Conservation (phyloP, 1,140 invertebrate species). For the Conopomorpha cramerella region DNA sequence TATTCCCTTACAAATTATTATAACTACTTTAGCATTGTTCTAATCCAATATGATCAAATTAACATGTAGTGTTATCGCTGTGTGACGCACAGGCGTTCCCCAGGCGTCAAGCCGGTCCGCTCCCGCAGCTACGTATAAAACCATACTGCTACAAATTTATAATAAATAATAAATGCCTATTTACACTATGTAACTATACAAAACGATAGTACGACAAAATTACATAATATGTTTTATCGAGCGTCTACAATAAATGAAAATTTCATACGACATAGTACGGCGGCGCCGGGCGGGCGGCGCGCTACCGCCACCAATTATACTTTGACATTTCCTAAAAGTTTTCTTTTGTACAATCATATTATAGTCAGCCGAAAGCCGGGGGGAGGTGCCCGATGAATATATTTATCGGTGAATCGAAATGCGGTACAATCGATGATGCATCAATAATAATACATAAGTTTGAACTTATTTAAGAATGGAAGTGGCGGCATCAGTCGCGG, state of each 20-base stretch:
- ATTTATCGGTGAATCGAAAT: conserved; percentile 42
- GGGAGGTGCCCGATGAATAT: conserved; percentile 48
- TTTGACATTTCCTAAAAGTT: conserved; percentile 32
- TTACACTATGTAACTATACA: conserved; percentile 60
- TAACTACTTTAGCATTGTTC: conserved; percentile 51
- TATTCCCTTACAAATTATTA: conserved; percentile 59
- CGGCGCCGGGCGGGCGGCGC: no score
- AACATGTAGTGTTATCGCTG: conserved; percentile 32
- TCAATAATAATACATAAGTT: conserved; percentile 52
- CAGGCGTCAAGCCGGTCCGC: conserved; percentile 30
- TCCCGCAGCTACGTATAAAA: conserved; percentile 54
- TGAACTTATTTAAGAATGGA: conserved; percentile 44
- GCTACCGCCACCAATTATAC: conserved; percentile 22
- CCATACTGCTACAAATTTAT: conserved; percentile 57
- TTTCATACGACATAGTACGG: conserved; percentile 38
- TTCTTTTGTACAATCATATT: conserved; percentile 53
- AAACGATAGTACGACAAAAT: conserved; percentile 55
- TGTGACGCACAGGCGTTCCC: conserved; percentile 11
- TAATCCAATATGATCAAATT: conserved; percentile 49
- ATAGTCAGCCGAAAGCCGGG: conserved; percentile 46
- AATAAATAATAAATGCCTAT: conserved; percentile 62
- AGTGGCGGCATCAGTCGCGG: conserved; percentile 8
- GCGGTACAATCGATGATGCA: conserved; percentile 43
- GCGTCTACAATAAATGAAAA: conserved; percentile 47
- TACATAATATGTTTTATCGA: conserved; percentile 47